Evolutionary conservation across 2,113 vertebrate genomes (phyloP).

Genomic region (Alexandromys fortis): DNA sequence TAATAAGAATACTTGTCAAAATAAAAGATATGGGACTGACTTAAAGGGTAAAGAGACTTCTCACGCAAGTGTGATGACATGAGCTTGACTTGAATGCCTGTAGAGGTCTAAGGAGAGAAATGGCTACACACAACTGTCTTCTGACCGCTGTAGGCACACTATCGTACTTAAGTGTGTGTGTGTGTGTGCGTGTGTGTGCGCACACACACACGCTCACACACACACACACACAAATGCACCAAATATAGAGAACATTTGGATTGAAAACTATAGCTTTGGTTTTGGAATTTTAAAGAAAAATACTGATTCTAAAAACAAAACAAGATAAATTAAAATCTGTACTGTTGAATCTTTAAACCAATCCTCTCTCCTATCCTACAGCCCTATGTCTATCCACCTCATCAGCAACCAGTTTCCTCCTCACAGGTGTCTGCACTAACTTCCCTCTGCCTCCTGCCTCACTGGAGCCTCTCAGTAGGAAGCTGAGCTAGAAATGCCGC

Average conservation of each 20-base stretch:
- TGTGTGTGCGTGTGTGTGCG: accelerated
- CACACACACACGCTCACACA: neutral
- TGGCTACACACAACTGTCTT: neutral
- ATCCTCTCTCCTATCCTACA: too few species aligned
- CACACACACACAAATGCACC: neutral
- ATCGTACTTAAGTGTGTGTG: too few species aligned
- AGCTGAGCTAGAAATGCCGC: neutral
- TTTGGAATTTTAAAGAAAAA: neutral
- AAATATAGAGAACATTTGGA: neutral
- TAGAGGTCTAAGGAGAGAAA: neutral
- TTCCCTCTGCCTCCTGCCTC: neutral
- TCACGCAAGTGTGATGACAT: too few species aligned
- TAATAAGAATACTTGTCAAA: constrained; percentile 28
- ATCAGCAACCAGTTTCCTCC: accelerated
- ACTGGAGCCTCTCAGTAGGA: neutral
- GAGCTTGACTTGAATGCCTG: neutral
- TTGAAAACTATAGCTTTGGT: neutral
- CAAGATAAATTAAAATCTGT: neutral
- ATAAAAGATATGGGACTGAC: neutral
- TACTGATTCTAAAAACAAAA: constrained; percentile 4
- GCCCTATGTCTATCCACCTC: neutral
- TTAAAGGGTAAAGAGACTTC: neutral
- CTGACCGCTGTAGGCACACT: neutral
- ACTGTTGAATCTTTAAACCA: neutral
- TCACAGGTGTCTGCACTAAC: neutral